Conservation (phyloP, 1,140 invertebrate genomes). For the Brachionus sp. region DNA sequence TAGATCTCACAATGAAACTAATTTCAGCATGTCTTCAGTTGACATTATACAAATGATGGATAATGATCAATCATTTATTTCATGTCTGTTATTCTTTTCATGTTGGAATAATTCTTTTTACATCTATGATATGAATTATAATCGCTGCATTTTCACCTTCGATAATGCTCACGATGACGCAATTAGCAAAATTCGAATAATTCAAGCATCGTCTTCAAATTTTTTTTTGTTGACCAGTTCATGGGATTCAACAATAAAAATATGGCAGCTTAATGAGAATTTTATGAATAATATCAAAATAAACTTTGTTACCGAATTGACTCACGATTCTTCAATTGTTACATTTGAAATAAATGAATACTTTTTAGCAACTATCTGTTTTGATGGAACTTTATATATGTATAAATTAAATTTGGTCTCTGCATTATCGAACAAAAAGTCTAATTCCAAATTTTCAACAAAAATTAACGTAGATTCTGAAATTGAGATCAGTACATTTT, state of each 20-base stretch:
- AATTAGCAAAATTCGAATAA: background rate
- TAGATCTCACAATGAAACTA: background rate
- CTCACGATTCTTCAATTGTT: conserved; percentile 22
- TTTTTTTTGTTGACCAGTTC: conserved; percentile 27
- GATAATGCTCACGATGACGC: conserved; percentile 34
- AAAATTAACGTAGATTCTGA: background rate
- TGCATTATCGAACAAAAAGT: background rate
- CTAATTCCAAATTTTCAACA: background rate
- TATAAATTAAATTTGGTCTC: background rate
- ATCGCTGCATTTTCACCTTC: background rate
- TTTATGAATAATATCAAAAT: background rate
- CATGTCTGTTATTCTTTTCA: conserved; percentile 1
- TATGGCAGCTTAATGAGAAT: conserved; percentile 19
- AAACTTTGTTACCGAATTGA: background rate
- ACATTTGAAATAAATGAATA: background rate
- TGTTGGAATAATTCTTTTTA: conserved; percentile 40
- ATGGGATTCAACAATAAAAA: conserved; percentile 34
- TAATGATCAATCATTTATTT: background rate
- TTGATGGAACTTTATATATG: background rate
- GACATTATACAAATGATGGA: background rate
- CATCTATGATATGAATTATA: conserved; percentile 40
- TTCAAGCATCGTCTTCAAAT: background rate
- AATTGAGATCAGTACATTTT: background rate
- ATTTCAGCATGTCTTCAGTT: conserved; percentile 28
- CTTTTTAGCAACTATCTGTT: background rate